Evolutionary conservation across 2,797 vertebrate species (phyloP).

Genomic region (Crax fasciolata): DNA sequence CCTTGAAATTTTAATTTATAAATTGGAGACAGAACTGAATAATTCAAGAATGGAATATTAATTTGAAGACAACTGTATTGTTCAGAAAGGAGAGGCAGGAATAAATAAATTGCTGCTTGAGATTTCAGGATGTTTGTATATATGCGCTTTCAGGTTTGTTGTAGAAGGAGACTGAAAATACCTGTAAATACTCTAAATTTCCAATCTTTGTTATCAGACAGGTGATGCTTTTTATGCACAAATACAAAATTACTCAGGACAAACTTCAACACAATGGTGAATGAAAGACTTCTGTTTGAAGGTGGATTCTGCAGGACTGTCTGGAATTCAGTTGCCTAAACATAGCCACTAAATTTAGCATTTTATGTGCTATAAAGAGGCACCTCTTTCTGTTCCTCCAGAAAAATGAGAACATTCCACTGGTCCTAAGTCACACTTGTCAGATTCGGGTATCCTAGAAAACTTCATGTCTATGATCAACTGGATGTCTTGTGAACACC

Average conservation of each 20-base stretch:
- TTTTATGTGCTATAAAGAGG: neutral
- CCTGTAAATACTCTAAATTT: neutral
- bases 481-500: neutral
- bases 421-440: neutral
- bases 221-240: neutral
- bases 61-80: neutral
- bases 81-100: neutral
- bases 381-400: neutral
- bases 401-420: neutral
- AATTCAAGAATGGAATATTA: neutral
- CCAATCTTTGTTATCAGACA: accelerated
- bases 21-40: neutral
- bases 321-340: neutral
- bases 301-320: neutral
- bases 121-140: neutral
- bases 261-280: neutral
- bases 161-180: neutral
- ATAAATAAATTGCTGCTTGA: neutral
- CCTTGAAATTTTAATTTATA: neutral
- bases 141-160: neutral
- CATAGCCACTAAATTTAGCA: neutral
- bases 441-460: neutral
- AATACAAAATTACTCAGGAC: neutral
- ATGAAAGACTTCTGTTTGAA: neutral
- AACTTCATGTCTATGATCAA: neutral